Conservation (phyloP, 2,113 vertebrate species). For the Albula goreensis region DNA sequence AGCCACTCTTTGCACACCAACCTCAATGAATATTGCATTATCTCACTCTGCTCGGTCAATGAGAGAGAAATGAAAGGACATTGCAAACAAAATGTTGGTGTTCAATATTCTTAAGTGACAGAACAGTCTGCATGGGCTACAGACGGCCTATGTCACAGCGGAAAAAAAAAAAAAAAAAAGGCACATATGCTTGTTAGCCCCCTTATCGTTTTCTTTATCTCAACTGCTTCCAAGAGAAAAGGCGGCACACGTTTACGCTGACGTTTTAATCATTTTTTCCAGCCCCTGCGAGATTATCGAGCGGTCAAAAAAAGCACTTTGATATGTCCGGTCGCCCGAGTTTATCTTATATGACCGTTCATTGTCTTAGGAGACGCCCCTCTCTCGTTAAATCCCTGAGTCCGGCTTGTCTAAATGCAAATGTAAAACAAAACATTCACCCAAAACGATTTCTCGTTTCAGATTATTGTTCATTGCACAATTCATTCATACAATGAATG, state of each 20-base stretch:
- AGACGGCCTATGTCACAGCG: not conserved
- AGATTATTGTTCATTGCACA: too few relatives aligned
- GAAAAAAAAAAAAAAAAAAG: not conserved
- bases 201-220: not conserved
- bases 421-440: not conserved
- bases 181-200: not conserved
- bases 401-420: not conserved
- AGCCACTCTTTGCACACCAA: constrained; percentile 10
- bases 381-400: not conserved
- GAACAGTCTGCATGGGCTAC: not conserved
- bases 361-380: too few relatives aligned
- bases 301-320: too few relatives aligned
- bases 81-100: constrained; percentile 15
- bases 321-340: too few relatives aligned
- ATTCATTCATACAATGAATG: too few relatives aligned
- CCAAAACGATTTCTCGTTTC: not conserved
- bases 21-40: constrained; percentile 29
- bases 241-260: not conserved
- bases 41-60: constrained; percentile 14
- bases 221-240: too few relatives aligned
- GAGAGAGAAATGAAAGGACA: constrained; percentile 8
- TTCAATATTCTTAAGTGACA: not conserved
- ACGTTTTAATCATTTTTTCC: too few relatives aligned
- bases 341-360: not conserved
- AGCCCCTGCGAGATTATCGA: too few relatives aligned